These are phyloP conservation scores for Gymnobelideus leadbeateri DNA, from an alignment of 2,113 vertebrate species.

Conservation along the genomic window DNA sequence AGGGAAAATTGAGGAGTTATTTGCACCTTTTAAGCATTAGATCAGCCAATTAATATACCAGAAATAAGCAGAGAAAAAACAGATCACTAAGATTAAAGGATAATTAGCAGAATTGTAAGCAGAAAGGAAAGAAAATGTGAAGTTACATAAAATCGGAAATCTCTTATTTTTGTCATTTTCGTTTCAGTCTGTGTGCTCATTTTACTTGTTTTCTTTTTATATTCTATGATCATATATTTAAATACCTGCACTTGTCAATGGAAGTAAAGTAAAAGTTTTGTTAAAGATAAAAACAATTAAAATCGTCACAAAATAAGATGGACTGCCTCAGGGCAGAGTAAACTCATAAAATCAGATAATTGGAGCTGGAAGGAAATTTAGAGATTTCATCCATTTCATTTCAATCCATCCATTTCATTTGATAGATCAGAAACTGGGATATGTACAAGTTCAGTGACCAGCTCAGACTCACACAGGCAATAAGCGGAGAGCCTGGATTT, in stretches of 20 bases:
- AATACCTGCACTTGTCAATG: not conserved
- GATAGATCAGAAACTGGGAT: not conserved
- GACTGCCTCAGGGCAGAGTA: not conserved
- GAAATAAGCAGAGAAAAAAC: not conserved
- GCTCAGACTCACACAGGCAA: not conserved
- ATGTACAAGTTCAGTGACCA: conserved; percentile 14
- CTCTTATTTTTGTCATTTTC: not conserved
- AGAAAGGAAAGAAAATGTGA: not conserved
- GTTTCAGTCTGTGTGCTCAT: not conserved
- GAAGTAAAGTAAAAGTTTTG: not conserved
- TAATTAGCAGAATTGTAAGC: not conserved
- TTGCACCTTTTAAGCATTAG: not conserved
- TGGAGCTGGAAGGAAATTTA: not conserved
- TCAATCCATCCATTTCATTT: not conserved
- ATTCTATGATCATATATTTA: not conserved
- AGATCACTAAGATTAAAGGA: not conserved
- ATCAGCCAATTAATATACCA: not conserved
- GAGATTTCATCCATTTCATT: no score
- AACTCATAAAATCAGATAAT: not conserved
- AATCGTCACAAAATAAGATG: not conserved
- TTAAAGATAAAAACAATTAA: not conserved
- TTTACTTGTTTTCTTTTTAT: not conserved
- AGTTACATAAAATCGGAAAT: not conserved
- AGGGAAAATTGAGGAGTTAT: not conserved
- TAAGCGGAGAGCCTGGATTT: not conserved